Conservation (phyloP, 64 coral and sea anemone species). For the Stichodactyla mertensii region DNA sequence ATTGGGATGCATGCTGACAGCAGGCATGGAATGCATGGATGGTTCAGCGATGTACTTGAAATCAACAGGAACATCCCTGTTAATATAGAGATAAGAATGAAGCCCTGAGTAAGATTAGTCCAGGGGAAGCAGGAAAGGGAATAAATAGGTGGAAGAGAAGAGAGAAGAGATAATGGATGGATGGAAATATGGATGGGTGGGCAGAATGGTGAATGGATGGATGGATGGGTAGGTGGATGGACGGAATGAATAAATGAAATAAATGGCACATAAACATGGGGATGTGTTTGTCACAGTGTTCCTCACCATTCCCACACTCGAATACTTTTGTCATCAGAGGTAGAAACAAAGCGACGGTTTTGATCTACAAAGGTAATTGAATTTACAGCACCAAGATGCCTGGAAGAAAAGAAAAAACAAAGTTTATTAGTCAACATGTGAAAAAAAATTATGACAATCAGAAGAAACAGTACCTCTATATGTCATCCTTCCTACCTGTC, state of each 20-base stretch:
- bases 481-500: constrained; percentile 52
- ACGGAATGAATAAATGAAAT: neutral
- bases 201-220: neutral
- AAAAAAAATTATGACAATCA: too few species aligned
- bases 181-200: neutral
- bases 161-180: neutral
- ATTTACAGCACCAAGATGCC: constrained; percentile 97
- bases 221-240: neutral
- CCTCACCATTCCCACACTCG: constrained; percentile 95
- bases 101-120: neutral
- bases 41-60: constrained; percentile 97
- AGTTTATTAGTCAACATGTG: neutral
- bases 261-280: neutral
- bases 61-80: constrained; percentile 96
- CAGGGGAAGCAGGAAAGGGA: too few species aligned
- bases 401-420: constrained; percentile 10
- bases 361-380: constrained; percentile 97
- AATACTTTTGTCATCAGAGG: constrained; percentile 98
- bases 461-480: too few species aligned
- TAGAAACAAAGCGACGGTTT: constrained; percentile 95
- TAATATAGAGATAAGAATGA: neutral
- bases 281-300: neutral
- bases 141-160: neutral
- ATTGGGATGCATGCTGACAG: constrained; percentile 88
- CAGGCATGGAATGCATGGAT: constrained; percentile 96